These are phyloP conservation scores for Herpailurus yagouaroundi DNA, from an alignment of 2,113 vertebrate genomes.

Conservation along the genomic window DNA sequence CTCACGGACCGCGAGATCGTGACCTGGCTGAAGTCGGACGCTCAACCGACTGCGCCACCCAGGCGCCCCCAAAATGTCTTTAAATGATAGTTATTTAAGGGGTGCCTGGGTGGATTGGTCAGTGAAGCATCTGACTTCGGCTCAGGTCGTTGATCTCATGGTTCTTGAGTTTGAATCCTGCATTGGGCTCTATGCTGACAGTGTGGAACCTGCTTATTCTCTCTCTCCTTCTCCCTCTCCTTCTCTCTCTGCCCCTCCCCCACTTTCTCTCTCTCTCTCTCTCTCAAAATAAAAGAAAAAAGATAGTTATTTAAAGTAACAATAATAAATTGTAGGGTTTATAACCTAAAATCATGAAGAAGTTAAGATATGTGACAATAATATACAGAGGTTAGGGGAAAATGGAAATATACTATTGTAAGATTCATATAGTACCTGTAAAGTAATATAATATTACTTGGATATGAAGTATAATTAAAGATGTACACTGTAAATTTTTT, in stretches of 20 bases:
- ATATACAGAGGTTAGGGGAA: not conserved
- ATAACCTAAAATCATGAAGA: not conserved
- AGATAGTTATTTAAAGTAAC: not conserved
- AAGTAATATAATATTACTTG: not conserved
- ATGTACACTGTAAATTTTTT: not conserved
- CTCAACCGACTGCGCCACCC: too few relatives aligned
- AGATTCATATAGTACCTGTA: not conserved
- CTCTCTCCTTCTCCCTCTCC: too few relatives aligned
- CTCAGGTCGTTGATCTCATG: too few relatives aligned
- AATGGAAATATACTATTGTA: not conserved
- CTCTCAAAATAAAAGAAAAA: not conserved
- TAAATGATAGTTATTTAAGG: not conserved
- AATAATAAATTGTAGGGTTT: not conserved
- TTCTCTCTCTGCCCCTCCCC: too few relatives aligned
- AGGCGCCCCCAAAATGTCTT: not conserved
- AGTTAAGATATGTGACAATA: not conserved
- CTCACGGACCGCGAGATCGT: too few relatives aligned
- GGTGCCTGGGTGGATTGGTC: not conserved
- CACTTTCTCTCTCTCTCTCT: too few relatives aligned
- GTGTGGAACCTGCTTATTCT: too few relatives aligned
- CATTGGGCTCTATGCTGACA: too few relatives aligned
- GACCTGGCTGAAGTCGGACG: too few relatives aligned
- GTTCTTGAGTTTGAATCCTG: too few relatives aligned
- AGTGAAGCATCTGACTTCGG: too few relatives aligned
- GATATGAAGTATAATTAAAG: not conserved